phyloP scores from a whole-genome alignment of 2,888 invertebrate species.

The Cinara cedri region DNA sequence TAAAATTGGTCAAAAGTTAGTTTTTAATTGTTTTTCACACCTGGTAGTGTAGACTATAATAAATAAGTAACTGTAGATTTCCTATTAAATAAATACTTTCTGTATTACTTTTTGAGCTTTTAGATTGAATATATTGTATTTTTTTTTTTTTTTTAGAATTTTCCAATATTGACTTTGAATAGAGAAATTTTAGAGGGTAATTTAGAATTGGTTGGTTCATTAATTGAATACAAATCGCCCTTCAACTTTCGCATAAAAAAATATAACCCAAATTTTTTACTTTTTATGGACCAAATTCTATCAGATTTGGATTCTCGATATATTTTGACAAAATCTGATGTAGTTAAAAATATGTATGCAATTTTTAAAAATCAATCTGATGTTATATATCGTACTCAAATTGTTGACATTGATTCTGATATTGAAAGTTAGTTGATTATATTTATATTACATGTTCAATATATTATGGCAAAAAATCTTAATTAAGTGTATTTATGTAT shows the following conservation, averaged over 20 bases:
- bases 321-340: slow-evolving; percentile 41
- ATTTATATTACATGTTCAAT: not conserved
- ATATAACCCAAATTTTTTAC: slow-evolving; percentile 28
- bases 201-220: slow-evolving; percentile 24
- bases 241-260: slow-evolving; percentile 24
- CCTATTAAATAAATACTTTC: no score
- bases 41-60: no score
- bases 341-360: slow-evolving; percentile 47
- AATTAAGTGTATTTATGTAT: not conserved
- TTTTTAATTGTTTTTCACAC: not conserved
- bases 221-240: slow-evolving; percentile 47
- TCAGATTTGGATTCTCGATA: not conserved
- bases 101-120: not conserved
- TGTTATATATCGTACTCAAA: slow-evolving; percentile 32
- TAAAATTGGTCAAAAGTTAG: no score
- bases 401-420: slow-evolving; percentile 35
- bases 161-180: slow-evolving; percentile 3
- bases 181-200: not conserved
- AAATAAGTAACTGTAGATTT: no score
- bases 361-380: slow-evolving; percentile 11
- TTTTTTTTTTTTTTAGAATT: slow-evolving; percentile 28
- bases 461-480: not conserved
- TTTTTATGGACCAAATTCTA: slow-evolving; percentile 19
- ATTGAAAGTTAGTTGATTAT: slow-evolving; percentile 31
- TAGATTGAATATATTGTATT: not conserved